Evolutionary conservation across 2,113 vertebrate species (phyloP).

Genomic region (Actinemys pallida): DNA sequence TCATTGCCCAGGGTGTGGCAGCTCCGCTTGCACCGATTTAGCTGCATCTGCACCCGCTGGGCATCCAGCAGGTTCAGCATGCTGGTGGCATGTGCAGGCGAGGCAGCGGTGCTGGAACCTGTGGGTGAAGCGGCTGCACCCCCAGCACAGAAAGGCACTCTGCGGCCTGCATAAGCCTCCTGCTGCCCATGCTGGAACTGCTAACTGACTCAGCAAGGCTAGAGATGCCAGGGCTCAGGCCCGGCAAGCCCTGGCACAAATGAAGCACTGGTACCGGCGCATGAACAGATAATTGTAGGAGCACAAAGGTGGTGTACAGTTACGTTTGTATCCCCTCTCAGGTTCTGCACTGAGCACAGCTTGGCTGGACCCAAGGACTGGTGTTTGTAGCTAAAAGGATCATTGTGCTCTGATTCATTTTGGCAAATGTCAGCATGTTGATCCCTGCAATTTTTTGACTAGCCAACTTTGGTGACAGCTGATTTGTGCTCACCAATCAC

Average conservation of each 20-base stretch:
- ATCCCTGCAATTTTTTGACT: fast-evolving
- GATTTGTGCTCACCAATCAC: neutral
- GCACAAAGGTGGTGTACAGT: neutral
- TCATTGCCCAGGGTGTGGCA: neutral
- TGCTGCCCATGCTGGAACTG: neutral
- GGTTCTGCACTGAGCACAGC: neutral
- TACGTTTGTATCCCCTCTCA: neutral
- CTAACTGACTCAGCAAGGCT: neutral
- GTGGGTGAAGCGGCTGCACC: neutral
- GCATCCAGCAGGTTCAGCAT: neutral
- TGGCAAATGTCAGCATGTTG: neutral
- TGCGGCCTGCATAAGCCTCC: neutral
- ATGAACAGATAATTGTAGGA: neutral
- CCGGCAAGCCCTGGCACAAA: neutral
- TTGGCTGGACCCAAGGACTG: neutral
- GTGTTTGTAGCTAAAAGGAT: neutral
- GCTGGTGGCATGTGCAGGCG: neutral
- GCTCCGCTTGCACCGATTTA: neutral
- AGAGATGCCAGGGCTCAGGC: neutral
- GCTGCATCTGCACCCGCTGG: neutral
- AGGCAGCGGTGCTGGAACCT: neutral
- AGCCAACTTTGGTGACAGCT: neutral
- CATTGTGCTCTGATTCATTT: constrained; percentile 14
- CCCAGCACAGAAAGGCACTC: neutral
- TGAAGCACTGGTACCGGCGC: neutral